Evolutionary conservation across 2,113 vertebrate genomes (phyloP), one percentile per base, ranked within the genome.

Genomic region (Colossoma macropomum): DNA sequence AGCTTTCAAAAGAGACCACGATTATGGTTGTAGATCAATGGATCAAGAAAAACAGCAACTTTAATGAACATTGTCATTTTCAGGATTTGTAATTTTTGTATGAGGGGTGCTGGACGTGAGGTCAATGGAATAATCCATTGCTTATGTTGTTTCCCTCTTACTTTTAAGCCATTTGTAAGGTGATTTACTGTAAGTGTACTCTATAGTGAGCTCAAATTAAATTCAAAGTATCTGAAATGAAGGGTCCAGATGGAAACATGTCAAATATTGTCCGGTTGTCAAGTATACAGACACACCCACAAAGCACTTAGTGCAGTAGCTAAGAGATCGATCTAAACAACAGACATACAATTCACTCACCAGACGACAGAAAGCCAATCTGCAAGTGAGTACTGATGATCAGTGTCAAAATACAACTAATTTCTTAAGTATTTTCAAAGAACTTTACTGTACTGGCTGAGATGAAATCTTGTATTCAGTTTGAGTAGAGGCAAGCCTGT

Each of bases 311-410:
- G 82, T 80, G 78, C 84, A 84, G 91, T 93, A 88, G 88, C 93
- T 86, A 91, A 89, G 92, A 89, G 90, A 92, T 90, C 86, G 69
- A 71, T 76, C 85, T 83, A 91, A 93, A 93, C 91, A 92, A 80
- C 41, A 65, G 23, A 60, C 12, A 10, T 25, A 16, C 34, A 83
- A 21, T 69, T 75, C 70, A 85, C 9, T 28, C 16, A 68, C 3
- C 8, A 65, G 62, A 71, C 30, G 38, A 15, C 70, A 75, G 13
- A 30, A 28, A 60, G 50, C 38, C 74, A 50, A 69, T 50, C 28
- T 34, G 41, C 68, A 59, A 54, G 86, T 74, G 75, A 87, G 86
- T 79, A 21, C 48, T 68, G 62, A 21, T 52, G 45, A n/a, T 65
- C 45, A 32, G 56, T 34, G n/a, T 52, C 13, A 56, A 34, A 59